phyloP scores from a whole-genome alignment of 1,140 invertebrate species.

The Oreohelix idahoensis region DNA sequence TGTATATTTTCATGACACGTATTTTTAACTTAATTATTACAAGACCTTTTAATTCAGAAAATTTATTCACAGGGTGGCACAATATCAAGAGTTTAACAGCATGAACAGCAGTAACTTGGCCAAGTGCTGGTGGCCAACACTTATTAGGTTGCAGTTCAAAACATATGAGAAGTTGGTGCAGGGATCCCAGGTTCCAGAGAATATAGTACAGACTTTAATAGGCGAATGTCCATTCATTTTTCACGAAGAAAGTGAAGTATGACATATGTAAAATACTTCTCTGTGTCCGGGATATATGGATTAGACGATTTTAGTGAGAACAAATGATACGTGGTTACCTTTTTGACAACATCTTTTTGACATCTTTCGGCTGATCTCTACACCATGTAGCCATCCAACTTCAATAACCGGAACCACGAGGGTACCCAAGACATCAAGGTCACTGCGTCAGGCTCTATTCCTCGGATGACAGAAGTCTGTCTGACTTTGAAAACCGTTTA shows the following conservation, averaged over 20 bases:
- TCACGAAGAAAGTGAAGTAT: slow-evolving; percentile 77
- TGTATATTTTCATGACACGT: background rate
- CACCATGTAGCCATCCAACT: too few species aligned
- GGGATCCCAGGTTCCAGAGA: slow-evolving; percentile 92
- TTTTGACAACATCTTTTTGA: too few species aligned
- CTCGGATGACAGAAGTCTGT: too few species aligned
- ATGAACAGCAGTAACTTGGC: slow-evolving; percentile 98
- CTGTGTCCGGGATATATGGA: too few species aligned
- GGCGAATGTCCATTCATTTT: slow-evolving; percentile 96
- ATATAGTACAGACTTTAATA: slow-evolving; percentile 96
- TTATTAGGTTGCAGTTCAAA: slow-evolving; percentile 94
- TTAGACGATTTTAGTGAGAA: too few species aligned
- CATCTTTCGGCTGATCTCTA: too few species aligned
- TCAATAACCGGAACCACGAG: too few species aligned
- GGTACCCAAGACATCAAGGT: too few species aligned
- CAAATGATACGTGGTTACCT: too few species aligned
- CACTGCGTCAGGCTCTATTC: too few species aligned
- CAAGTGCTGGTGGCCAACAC: slow-evolving; percentile 98
- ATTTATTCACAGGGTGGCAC: slow-evolving; percentile 81
- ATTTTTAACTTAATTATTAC: background rate
- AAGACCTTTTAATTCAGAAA: background rate
- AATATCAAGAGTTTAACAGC: slow-evolving; percentile 92
- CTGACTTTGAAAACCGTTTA: too few species aligned
- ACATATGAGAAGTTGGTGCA: slow-evolving; percentile 92
- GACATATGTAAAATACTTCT: too few species aligned